These are phyloP conservation scores for Drosophila orosa DNA, from an alignment of 1,140 invertebrate species.

Conservation along the genomic window DNA sequence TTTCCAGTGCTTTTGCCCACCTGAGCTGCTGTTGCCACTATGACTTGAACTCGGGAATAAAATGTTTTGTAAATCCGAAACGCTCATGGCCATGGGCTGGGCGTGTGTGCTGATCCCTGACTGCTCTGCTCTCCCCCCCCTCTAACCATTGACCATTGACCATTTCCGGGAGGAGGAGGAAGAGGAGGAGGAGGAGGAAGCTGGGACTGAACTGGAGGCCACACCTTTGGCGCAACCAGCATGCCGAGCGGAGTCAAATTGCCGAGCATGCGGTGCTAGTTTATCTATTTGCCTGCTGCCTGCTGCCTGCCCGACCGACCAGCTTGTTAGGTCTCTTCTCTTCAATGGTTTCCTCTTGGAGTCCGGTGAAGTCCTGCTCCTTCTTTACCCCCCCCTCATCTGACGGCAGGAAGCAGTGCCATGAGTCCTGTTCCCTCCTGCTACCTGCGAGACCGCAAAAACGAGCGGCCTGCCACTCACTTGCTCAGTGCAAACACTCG, in stretches of 20 bases:
- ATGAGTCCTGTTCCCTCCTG: slow-evolving; percentile 25
- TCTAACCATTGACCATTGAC: slow-evolving; percentile 7
- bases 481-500: slow-evolving; percentile 5
- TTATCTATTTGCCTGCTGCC: slow-evolving; percentile 71
- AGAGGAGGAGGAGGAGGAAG: neutral
- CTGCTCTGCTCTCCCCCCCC: neutral
- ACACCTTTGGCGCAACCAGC: slow-evolving; percentile 32
- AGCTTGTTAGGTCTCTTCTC: slow-evolving; percentile 70
- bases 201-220: slow-evolving; percentile 13
- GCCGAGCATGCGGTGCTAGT: slow-evolving; percentile 64
- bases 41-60: slow-evolving; percentile 66
- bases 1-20: slow-evolving; percentile 27
- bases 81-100: slow-evolving; percentile 20
- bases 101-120: slow-evolving; percentile 13
- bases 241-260: slow-evolving; percentile 65
- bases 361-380: neutral
- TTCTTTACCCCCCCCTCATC: too few species aligned
- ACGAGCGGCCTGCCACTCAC: slow-evolving; percentile 25
- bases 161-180: slow-evolving; percentile 17
- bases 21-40: slow-evolving; percentile 36
- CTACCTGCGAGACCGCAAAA: slow-evolving; percentile 26
- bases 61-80: slow-evolving; percentile 81
- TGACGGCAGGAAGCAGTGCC: slow-evolving; percentile 23
- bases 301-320: slow-evolving; percentile 50
- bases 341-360: slow-evolving; percentile 18